Percentiles rank a stretch among this genome's conserved stretches.
Conservation (phyloP, 1,140 invertebrate genomes). For the Eciton burchellii region DNA sequence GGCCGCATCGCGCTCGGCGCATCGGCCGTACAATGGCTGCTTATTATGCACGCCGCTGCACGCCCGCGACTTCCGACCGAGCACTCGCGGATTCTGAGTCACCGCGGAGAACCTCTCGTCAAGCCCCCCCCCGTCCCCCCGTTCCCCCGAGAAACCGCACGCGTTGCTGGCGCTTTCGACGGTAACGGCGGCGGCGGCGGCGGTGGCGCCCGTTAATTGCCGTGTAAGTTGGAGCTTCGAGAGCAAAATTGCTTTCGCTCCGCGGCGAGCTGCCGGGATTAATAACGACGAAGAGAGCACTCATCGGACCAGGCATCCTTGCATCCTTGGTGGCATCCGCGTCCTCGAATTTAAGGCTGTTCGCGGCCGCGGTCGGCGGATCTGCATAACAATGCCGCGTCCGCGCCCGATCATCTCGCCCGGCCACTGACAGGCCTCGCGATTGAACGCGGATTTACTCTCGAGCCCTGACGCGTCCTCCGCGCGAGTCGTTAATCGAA, state of each 20-base stretch:
- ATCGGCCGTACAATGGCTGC: conserved; percentile 42
- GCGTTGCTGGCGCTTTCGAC: too few species aligned
- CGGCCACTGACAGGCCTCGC: neutral
- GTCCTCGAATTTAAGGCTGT: conserved; percentile 61
- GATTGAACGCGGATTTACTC: conserved; percentile 7
- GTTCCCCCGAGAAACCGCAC: neutral
- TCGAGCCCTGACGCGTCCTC: neutral
- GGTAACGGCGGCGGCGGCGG: too few species aligned
- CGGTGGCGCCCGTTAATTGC: conserved; percentile 53
- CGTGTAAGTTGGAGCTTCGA: conserved; percentile 51
- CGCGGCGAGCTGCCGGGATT: conserved; percentile 43
- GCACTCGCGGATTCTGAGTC: conserved; percentile 67
- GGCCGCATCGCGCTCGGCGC: conserved; percentile 32
- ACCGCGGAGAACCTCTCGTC: conserved; percentile 25
- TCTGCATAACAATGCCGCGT: conserved; percentile 46
- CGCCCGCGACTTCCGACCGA: conserved; percentile 56
- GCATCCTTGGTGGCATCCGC: too few species aligned
- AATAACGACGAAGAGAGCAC: conserved; percentile 43
- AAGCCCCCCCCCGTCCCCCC: too few species aligned
- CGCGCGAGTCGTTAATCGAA: neutral
- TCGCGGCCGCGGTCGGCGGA: conserved; percentile 26
- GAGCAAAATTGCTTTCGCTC: conserved; percentile 27
- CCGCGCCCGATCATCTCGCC: neutral
- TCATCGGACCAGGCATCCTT: conserved; percentile 13
- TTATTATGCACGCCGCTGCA: conserved; percentile 58